These are phyloP conservation scores for Bibio marci DNA, from an alignment of 2,888 invertebrate genomes.

Conservation along the genomic window DNA sequence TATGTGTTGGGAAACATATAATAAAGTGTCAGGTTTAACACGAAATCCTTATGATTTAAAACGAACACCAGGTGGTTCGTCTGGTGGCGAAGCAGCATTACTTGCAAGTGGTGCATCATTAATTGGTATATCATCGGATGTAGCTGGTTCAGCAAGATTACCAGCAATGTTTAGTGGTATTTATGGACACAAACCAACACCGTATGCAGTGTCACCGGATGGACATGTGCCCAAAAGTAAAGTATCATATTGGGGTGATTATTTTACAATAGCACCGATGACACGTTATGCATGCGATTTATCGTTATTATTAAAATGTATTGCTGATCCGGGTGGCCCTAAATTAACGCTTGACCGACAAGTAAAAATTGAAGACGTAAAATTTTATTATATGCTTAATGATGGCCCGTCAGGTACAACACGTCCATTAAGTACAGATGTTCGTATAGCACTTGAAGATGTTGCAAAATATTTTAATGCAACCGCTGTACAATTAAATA, in stretches of 20 bases:
- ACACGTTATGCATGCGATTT: constrained; percentile 75
- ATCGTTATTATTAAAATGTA: constrained; percentile 50
- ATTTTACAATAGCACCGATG: constrained; percentile 73
- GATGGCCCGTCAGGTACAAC: constrained; percentile 49
- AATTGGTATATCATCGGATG: constrained; percentile 72
- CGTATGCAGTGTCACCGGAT: constrained; percentile 42
- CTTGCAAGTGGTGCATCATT: constrained; percentile 65
- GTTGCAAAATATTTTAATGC: constrained; percentile 28
- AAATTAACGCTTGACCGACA: constrained; percentile 32
- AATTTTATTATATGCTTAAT: constrained; percentile 65
- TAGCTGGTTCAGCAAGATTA: constrained; percentile 75
- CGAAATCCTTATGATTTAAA: constrained; percentile 74
- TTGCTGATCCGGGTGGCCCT: constrained; percentile 36
- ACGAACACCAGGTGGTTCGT: constrained; percentile 75
- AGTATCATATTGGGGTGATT: constrained; percentile 42
- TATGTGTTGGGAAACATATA: constrained; percentile 80
- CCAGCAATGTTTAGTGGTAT: constrained; percentile 84
- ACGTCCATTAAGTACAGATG: constrained; percentile 24
- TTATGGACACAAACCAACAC: constrained; percentile 82
- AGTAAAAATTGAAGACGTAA: constrained; percentile 39
- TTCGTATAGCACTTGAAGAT: constrained; percentile 25
- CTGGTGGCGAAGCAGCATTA: constrained; percentile 70
- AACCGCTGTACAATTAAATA: constrained; percentile 40
- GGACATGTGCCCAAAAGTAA: constrained; percentile 51
- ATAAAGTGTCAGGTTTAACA: constrained; percentile 72